A percentile compares a stretch with the other conserved stretches of the same genome.
phyloP scores from a whole-genome alignment of 2,113 vertebrate species.

The Garra rufa region DNA sequence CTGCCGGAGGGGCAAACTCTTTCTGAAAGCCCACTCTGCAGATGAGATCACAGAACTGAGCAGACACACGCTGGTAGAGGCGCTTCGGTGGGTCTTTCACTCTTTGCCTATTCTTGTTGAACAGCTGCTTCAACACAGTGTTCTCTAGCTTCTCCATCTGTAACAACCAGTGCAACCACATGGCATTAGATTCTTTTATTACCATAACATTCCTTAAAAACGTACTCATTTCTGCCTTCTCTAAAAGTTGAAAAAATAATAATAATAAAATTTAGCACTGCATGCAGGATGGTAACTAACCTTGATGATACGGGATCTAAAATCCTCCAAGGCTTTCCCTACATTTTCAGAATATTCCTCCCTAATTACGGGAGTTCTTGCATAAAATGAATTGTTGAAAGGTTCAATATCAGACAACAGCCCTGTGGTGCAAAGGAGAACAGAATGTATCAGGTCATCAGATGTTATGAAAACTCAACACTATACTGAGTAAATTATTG shows the following conservation, averaged over 20 bases:
- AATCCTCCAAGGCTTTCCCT: conserved; percentile 54
- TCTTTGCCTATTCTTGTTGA: conserved; percentile 71
- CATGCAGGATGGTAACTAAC: conserved; percentile 33
- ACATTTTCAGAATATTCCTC: rapidly evolving
- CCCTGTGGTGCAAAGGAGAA: neutral
- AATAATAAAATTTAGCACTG: no score
- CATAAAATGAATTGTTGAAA: rapidly evolving
- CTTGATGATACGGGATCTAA: conserved; percentile 69
- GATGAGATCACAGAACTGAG: conserved; percentile 78
- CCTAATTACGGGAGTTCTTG: neutral
- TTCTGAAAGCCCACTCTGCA: conserved; percentile 84
- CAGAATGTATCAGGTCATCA: neutral
- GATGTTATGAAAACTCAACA: neutral
- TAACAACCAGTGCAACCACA: conserved; percentile 35
- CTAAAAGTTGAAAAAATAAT: no score
- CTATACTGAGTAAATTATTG: neutral
- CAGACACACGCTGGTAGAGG: conserved; percentile 81
- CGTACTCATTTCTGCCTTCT: neutral
- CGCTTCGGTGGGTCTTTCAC: neutral
- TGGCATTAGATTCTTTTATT: neutral
- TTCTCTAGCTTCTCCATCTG: conserved; percentile 84
- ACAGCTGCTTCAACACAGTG: conserved; percentile 67
- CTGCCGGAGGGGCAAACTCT: conserved; percentile 72
- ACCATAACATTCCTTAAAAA: neutral
- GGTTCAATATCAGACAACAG: rapidly evolving